These are phyloP conservation scores for Drosophila aldrichi DNA, from an alignment of 2,888 invertebrate species.

Conservation along the genomic window DNA sequence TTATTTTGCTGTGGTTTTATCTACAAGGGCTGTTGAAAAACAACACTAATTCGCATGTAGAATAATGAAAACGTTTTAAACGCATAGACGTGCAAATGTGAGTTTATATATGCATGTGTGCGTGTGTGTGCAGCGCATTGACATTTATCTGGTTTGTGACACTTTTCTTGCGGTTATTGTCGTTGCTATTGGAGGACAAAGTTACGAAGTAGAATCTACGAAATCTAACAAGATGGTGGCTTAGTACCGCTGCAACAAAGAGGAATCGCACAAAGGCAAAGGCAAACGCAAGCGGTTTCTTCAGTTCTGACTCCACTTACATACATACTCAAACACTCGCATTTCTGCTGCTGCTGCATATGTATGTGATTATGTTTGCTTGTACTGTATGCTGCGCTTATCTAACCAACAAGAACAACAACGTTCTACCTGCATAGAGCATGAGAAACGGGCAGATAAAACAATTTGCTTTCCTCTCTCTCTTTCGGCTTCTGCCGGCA, in stretches of 20 bases:
- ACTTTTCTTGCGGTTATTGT: slow-evolving; percentile 29
- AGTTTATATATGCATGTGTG: neutral
- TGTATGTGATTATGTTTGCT: slow-evolving; percentile 3
- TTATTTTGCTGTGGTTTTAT: slow-evolving; percentile 41
- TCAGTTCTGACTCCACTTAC: slow-evolving; percentile 11
- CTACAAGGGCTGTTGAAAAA: slow-evolving; percentile 38
- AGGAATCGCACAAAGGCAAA: slow-evolving; percentile 17
- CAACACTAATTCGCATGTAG: slow-evolving; percentile 27
- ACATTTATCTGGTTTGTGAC: slow-evolving; percentile 45
- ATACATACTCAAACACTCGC: neutral
- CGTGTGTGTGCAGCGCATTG: slow-evolving; percentile 23
- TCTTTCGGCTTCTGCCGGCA: slow-evolving; percentile 24
- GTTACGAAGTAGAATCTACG: slow-evolving; percentile 33
- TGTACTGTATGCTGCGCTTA: slow-evolving; percentile 41
- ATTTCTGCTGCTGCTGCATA: neutral
- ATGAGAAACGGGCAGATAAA: slow-evolving; percentile 38
- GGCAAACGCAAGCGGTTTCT: slow-evolving; percentile 17
- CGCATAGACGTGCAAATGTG: slow-evolving; percentile 1
- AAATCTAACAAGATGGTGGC: slow-evolving; percentile 51
- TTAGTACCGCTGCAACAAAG: slow-evolving; percentile 39
- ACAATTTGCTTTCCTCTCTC: slow-evolving; percentile 34
- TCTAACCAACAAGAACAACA: slow-evolving; percentile 41
- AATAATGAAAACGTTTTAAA: slow-evolving; percentile 28
- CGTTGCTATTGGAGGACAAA: slow-evolving; percentile 25
- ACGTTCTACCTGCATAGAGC: slow-evolving; percentile 47